Evolutionary conservation across 2,113 vertebrate genomes (phyloP).

Genomic region (Triplophysa tibetana): DNA sequence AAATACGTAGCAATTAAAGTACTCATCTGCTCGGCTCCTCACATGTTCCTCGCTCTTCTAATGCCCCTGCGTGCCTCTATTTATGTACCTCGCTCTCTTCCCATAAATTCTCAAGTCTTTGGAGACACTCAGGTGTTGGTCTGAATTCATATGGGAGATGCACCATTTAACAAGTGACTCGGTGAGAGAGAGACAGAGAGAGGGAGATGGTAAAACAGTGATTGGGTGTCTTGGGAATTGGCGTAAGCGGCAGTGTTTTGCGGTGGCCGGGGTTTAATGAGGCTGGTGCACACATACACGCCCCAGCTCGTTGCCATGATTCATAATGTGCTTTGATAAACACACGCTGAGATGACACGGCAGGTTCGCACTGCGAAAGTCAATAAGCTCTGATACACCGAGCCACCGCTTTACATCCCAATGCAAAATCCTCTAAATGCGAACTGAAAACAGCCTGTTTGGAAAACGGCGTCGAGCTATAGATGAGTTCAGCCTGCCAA

Average conservation of each 20-base stretch:
- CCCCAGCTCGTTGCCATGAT: constrained; percentile 57
- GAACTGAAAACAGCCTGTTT: constrained; percentile 22
- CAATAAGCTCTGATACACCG: constrained; percentile 63
- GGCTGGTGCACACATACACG: constrained; percentile 42
- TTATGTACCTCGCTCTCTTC: neutral
- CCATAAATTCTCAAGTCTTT: constrained; percentile 6
- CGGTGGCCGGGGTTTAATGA: constrained; percentile 55
- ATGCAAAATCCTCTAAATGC: constrained; percentile 41
- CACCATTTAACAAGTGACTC: constrained; percentile 45
- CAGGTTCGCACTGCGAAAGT: constrained; percentile 65
- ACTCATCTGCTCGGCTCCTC: constrained; percentile 14
- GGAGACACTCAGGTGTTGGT: constrained; percentile 15
- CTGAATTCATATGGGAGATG: constrained; percentile 45
- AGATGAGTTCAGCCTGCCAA: constrained; percentile 49
- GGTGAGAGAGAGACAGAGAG: constrained; percentile 17
- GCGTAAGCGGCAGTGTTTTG: constrained; percentile 48
- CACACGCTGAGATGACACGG: constrained; percentile 64
- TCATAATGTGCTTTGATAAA: constrained; percentile 68
- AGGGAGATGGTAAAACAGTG: constrained; percentile 4
- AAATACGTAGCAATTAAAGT: constrained; percentile 25
- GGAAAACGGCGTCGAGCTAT: constrained; percentile 33
- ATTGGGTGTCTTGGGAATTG: constrained; percentile 45
- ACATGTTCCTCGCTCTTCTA: neutral
- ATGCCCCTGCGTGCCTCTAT: neutral
- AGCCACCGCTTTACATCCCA: neutral